Base-by-base conservation (phyloP, 92 coral and sea anemone species). In the Diadumene lineata region DNA sequence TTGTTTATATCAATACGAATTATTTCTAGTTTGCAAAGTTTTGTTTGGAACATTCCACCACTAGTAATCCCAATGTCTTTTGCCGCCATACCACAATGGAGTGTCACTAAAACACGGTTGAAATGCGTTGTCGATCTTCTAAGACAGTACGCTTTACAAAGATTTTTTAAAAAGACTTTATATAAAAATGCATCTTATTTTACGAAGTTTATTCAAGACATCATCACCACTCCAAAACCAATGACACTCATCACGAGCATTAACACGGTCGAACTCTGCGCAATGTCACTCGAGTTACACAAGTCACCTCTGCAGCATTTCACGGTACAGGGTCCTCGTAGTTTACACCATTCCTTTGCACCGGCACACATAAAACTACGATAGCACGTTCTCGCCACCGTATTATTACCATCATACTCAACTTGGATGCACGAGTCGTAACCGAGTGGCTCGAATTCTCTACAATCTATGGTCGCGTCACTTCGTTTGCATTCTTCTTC, bases 391-490 rank as follows among this genome's bases (percentile, higher is more conserved):
- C 60, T 72, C 7, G 77, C 31, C 0, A 72, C n/a, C 0, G 77
- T 72, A 34, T 56, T n/a, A 34, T 72, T 72, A 15, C 77, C 77
- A 6, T 72, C 34, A 66, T 72, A 72, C 10, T 72, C 66, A 0
- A 78, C 82, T 60, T 78, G 60, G 24, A 67, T 43, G 28, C 82
- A 78, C 1, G 64, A 46, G 30, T 78, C 82, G 34, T 78, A 78
- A 2, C 72, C 68, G 0, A 68, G 34, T 0, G 75, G 66, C 33
- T 78, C 74, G 34, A 33, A 78, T 0, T 32, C 38, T 32, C 33
- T 60, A 27, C 82, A 78, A 23, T 78, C 82, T 0, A 78, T 78
- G 57, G 56, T 60, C 31, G 55, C 68, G 13, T 68, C 72, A 22
- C 67, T 69, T 0, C 53, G 32, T n/a, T 68, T 67, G 43, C 82